Evolutionary conservation across 2,797 vertebrate species (phyloP).

Genomic region (Mallotus villosus): DNA sequence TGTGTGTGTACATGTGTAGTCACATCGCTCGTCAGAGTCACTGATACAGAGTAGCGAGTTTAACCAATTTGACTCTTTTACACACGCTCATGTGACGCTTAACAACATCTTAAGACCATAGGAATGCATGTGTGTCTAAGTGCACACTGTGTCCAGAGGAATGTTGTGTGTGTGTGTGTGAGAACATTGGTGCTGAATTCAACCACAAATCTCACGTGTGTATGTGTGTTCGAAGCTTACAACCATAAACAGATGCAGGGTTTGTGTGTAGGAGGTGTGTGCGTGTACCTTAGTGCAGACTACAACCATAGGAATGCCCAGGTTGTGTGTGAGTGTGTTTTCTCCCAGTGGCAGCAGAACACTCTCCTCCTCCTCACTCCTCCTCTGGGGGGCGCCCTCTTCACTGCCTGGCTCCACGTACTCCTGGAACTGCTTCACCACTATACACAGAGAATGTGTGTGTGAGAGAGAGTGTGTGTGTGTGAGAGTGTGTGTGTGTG

Average conservation of each 20-base stretch:
- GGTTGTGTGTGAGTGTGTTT: slow-evolving; percentile 94
- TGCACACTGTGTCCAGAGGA: not conserved
- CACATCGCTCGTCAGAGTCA: too few species aligned
- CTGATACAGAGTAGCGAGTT: not conserved
- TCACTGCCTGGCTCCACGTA: slow-evolving; percentile 94
- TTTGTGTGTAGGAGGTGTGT: not conserved
- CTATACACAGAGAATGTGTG: slow-evolving; percentile 58
- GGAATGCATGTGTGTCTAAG: not conserved
- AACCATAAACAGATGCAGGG: not conserved
- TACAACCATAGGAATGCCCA: slow-evolving; percentile 94
- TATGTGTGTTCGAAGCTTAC: not conserved
- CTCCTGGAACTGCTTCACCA: slow-evolving; percentile 98
- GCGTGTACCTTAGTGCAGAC: slow-evolving; percentile 92
- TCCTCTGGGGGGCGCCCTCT: slow-evolving; percentile 89
- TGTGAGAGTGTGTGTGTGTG: not conserved
- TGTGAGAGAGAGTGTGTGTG: not conserved
- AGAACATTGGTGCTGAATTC: too few species aligned
- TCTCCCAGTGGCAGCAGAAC: slow-evolving; percentile 93
- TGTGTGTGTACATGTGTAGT: too few species aligned
- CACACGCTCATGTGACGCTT: not conserved
- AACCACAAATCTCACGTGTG: not conserved
- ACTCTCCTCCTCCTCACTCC: slow-evolving; percentile 89
- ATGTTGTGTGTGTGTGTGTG: not conserved
- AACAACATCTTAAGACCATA: not conserved
- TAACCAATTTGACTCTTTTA: not conserved